These are phyloP conservation scores for Okapia johnstoni DNA, from an alignment of 2,113 vertebrate species.

Conservation along the genomic window DNA sequence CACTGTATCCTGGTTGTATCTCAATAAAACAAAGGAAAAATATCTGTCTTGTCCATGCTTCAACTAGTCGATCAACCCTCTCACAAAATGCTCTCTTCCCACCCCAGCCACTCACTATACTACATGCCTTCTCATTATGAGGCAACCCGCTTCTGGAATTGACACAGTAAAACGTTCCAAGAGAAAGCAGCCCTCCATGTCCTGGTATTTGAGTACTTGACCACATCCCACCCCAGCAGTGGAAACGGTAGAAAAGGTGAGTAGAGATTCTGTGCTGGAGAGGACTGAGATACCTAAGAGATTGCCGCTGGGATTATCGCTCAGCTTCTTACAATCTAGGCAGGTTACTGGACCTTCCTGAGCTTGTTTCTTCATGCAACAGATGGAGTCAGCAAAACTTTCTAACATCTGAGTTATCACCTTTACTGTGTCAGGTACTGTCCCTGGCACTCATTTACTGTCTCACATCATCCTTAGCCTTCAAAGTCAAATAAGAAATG, in stretches of 20 bases:
- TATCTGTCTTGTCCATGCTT: neutral
- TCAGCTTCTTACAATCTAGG: no score
- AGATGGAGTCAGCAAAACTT: neutral
- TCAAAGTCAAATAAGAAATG: neutral
- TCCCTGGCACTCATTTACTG: neutral
- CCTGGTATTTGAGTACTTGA: neutral
- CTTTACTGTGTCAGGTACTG: neutral
- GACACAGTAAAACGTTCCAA: neutral
- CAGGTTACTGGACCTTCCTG: neutral
- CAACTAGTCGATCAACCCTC: neutral
- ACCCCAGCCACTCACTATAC: neutral
- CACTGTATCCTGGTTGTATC: accelerated
- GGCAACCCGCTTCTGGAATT: neutral
- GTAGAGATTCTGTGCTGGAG: neutral
- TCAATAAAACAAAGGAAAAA: neutral
- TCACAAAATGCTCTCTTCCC: neutral
- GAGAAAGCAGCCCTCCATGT: accelerated
- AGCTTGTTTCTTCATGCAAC: neutral
- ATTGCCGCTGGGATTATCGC: no score
- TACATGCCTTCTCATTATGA: neutral
- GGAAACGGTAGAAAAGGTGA: neutral
- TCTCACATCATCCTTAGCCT: neutral
- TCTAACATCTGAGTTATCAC: neutral
- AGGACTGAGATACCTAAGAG: neutral
- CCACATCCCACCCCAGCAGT: neutral